Evolutionary conservation across 37 sponge, comb jelly and placozoan genomes (phyloP), one percentile per base, ranked within the genome.

Genomic region (Dysidea cf. avara): DNA sequence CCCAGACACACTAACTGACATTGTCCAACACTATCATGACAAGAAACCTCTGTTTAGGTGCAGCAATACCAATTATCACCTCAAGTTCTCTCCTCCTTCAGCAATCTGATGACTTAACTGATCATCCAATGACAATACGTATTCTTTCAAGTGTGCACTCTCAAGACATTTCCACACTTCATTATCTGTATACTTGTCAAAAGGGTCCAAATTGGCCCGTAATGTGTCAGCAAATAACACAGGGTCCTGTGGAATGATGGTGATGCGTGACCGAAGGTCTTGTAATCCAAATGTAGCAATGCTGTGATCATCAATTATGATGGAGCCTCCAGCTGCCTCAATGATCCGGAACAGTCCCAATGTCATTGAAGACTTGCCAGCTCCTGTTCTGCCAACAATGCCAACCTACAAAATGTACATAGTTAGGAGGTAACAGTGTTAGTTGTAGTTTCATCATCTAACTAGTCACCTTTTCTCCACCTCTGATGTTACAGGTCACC

Each of bases 211-310:
- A 75, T 97, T 97, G 53, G 82, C 47, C 18, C 99, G 71, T 13
- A 97, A 75, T 48, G 86, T 81, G 28, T 89, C 95, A 46, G 99
- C 91, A 65, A 97, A 97, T 48, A 97, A 68, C 28, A 97, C 95
- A 7, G 99, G 99, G 53, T 97, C 98, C 95, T 97, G 96, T 1
- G 96, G 96, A 22, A 96, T 96, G 78, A 96, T 96, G 71, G 96
- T 81, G 64, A 96, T 75, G 61, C 80, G 77, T 14, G 90, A 88
- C 30, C 96, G 68, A 37, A 96, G 81, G 52, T 96, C 92, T 16
- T 88, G 56, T 25, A 96, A 82, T 25, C 96, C 96, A 63, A 89
- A 53, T 7, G 54, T 49, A 9, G 90, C 64, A 28, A 96, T 86
- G 63, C 92, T 56, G 7, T 72, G 40, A 14, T 69, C 79, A 58